Evolutionary conservation across 2,113 vertebrate species (phyloP), one percentile per base, ranked within the genome.

Genomic region (Hepsetus odoe): DNA sequence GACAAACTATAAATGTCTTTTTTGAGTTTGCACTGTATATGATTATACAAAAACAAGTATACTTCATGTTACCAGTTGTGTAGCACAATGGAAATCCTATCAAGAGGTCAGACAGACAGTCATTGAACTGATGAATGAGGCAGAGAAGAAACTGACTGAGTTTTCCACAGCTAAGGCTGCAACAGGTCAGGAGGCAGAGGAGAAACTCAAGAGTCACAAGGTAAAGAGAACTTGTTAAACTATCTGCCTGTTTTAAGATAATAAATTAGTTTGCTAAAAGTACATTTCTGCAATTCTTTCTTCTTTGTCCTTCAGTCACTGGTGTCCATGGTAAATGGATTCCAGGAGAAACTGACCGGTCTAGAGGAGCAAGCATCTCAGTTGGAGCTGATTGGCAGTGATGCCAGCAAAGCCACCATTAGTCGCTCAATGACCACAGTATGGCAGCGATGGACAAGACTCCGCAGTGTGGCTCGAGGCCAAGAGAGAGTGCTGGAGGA

Each of bases 401-500:
- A 97, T 0, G 89, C 95, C 13, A 98, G 95, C 89, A 99, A 96
- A 82, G 96, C 96, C 32, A 92, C 95, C 59, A 94, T 99, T 81
- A 95, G 93, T 79, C 95, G 95, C 75, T 97, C 95, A 3, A 98
- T 94, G 93, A 97, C 95, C 55, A 96, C 95, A 0, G 97, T 96
- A 64, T 96, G 97, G 97, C 97, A 99, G 86, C 95, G 97, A 38
- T 98, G 97, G 96, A 95, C 95, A 0, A 91, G 96, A 0, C 94
- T 99, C 2, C 93, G 90, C 3, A 96, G 93, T 0, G 95, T 96
- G 65, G 95, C 96, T 4, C 92, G 95, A 46, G 96, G 97, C 12
- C 97, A 96, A 86, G 94, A 99, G 84, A 94, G 93, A 76, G 92
- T 98, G n/a, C 92, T 99, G 24, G 94, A 96, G 85, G 96, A 97